Evolutionary conservation across 1,140 invertebrate genomes (phyloP).

Genomic region (Drosophila pachea): DNA sequence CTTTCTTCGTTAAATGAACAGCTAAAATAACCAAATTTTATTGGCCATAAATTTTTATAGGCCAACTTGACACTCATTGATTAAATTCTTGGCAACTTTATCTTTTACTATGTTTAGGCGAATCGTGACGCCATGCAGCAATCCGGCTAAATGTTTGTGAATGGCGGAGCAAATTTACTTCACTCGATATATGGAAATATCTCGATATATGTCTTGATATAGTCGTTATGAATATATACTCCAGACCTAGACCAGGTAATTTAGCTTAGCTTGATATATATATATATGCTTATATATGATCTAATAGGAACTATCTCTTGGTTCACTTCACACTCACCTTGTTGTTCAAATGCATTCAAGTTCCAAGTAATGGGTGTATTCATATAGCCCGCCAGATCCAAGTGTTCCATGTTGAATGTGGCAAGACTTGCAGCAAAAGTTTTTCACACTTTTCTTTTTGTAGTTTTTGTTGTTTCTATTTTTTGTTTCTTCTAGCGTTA

Average conservation of each 20-base stretch:
- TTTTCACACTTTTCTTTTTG: slow-evolving; percentile 5
- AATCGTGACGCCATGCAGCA: slow-evolving; percentile 1
- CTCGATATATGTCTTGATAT: neutral
- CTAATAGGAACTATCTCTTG: neutral
- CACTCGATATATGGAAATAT: neutral
- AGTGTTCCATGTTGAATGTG: slow-evolving; percentile 67
- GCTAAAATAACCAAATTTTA: neutral
- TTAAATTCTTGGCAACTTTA: neutral
- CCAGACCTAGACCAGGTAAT: too few species aligned
- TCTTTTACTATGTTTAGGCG: neutral
- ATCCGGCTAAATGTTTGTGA: neutral
- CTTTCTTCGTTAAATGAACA: too few species aligned
- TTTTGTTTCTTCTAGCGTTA: slow-evolving; percentile 23
- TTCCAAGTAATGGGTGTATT: slow-evolving; percentile 63
- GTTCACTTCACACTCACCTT: slow-evolving; percentile 52
- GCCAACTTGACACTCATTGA: slow-evolving; percentile 1
- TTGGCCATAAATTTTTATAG: neutral
- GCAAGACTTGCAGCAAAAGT: slow-evolving; percentile 41
- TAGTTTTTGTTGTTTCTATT: slow-evolving; percentile 3
- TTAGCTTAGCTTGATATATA: too few species aligned
- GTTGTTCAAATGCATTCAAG: slow-evolving; percentile 65
- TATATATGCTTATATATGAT: neutral
- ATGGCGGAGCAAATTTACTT: neutral
- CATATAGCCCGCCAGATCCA: slow-evolving; percentile 71
- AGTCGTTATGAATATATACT: too few species aligned